phyloP scores from a whole-genome alignment of 2,797 vertebrate species.

The Antennarius maculatus region DNA sequence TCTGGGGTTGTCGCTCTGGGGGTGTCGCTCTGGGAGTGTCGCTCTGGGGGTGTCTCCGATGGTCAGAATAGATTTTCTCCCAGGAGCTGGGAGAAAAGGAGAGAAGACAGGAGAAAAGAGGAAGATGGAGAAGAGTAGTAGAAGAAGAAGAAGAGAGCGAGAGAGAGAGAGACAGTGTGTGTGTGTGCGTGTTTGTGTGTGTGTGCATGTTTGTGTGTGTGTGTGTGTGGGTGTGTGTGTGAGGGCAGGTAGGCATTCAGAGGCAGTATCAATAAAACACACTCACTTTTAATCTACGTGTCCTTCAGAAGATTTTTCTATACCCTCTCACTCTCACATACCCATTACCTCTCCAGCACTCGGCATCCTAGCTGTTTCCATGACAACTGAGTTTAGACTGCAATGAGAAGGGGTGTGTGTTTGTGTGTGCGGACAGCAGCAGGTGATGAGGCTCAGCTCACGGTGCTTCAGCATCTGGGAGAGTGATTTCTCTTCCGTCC shows the following conservation, averaged over 20 bases:
- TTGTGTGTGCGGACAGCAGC: slow-evolving; percentile 50
- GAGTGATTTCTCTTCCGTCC: slow-evolving; percentile 59
- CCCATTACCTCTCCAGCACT: slow-evolving; percentile 52
- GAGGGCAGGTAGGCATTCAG: slow-evolving; percentile 11
- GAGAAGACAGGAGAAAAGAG: neutral
- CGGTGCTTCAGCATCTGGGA: slow-evolving; percentile 59
- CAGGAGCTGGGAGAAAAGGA: neutral
- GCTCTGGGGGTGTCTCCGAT: slow-evolving; percentile 20
- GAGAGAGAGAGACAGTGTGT: neutral
- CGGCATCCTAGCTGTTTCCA: slow-evolving; percentile 84
- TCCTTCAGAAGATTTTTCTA: slow-evolving; percentile 68
- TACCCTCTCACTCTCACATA: slow-evolving; percentile 42
- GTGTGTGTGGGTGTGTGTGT: slow-evolving; percentile 5
- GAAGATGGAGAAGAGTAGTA: neutral
- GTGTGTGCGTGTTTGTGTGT: slow-evolving; percentile 4
- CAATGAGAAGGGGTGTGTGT: slow-evolving; percentile 46
- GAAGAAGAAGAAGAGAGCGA: neutral
- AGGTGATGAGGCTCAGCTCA: slow-evolving; percentile 70
- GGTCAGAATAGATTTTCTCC: no score
- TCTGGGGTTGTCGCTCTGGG: slow-evolving; percentile 28
- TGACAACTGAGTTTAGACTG: slow-evolving; percentile 74
- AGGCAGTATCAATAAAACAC: slow-evolving; percentile 41
- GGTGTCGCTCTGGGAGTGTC: slow-evolving; percentile 34
- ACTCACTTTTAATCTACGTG: slow-evolving; percentile 68
- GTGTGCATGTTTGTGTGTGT: slow-evolving; percentile 1